These are phyloP conservation scores for Psittacara wagleri DNA, from an alignment of 2,113 vertebrate species.

Conservation along the genomic window DNA sequence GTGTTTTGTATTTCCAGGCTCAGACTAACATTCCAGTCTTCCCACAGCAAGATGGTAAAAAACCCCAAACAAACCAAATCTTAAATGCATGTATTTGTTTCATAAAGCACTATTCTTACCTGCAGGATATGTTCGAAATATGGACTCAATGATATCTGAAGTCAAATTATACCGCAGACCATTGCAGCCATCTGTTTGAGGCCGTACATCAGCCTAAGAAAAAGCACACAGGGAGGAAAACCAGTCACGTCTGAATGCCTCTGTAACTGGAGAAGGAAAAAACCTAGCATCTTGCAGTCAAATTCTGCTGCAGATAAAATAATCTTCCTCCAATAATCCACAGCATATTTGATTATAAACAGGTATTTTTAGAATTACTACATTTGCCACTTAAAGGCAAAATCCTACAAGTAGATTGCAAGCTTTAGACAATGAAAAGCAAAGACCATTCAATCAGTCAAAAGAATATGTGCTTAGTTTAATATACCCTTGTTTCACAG, in stretches of 20 bases:
- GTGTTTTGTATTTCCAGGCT: neutral
- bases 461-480: neutral
- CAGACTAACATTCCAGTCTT: neutral
- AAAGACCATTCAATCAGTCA: neutral
- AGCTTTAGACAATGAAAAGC: neutral
- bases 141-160: conserved; percentile 96
- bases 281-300: neutral
- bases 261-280: neutral
- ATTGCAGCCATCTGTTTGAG: conserved; percentile 97
- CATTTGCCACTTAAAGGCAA: neutral
- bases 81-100: neutral
- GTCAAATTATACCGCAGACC: conserved; percentile 97
- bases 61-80: neutral
- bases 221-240: neutral
- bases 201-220: conserved; percentile 93
- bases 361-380: neutral
- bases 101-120: conserved; percentile 72
- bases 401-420: neutral
- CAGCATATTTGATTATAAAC: neutral
- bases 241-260: neutral
- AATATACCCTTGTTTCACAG: neutral
- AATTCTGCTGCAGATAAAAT: neutral
- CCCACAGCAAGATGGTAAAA: neutral
- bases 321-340: neutral
- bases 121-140: conserved; percentile 98